Base-by-base conservation (phyloP, 2,113 vertebrate genomes). In the Pseudopodoces humilis region DNA sequence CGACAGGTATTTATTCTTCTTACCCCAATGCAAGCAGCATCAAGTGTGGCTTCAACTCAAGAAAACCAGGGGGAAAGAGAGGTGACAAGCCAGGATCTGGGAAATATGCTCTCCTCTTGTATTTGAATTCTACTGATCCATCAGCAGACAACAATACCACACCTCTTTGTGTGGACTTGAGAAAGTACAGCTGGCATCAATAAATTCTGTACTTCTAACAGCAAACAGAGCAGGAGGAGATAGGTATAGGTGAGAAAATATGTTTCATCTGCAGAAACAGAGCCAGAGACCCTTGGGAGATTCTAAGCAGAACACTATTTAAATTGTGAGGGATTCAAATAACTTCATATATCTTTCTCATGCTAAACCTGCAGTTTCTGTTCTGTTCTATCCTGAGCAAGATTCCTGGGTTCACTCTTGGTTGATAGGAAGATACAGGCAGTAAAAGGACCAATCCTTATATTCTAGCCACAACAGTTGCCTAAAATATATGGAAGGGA, bases 1-100 rank as follows among this genome's bases (percentile, higher is more conserved):
- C 33, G 81, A 83, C 74, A 92, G 13, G 10, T 88, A n/a, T 63
- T 79, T 65, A 68, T 77, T 86, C 47, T 83, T 81, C 49, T 74
- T 88, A 65, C 16, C 8, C 19, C 55, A 30, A 5, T 13, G 19
- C 52, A 88, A 82, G 49, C 27, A 62, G 25, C 59, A 44, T 93
- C 13, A 85, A 47, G 22, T 3, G 5, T 44, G 27, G 13, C 47
- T 91, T 94, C 0, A 1, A n/a, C 41, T 60, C 69, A 60, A 37
- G 41, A 82, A 94, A 93, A 65, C 2, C 41, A 58, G 12, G 3
- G 11, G 31, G 20, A 35, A 80, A 81, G 43, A 70, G 44, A 62
- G 39, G 35, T 67, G 35, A 47, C 24, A 52, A 58, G 14, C 7
- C 49, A 85, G 13, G 13, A 65, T 68, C n/a, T 37, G 41, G 69